phyloP scores from a whole-genome alignment of 2,113 vertebrate species.

The Mystacornis crossleyi region DNA sequence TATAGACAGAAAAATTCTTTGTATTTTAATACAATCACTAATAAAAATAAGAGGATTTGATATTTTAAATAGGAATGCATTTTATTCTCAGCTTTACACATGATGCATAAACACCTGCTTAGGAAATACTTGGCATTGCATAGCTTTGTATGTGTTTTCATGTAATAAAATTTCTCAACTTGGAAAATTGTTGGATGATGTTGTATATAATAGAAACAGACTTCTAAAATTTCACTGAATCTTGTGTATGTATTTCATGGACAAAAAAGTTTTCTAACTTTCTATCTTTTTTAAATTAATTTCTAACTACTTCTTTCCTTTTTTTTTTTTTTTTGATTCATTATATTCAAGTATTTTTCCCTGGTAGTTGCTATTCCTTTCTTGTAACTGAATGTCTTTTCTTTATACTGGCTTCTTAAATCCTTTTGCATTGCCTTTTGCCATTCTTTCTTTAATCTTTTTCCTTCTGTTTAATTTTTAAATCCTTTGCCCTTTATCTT shows the following conservation, averaged over 20 bases:
- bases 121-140: background rate
- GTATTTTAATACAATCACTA: background rate
- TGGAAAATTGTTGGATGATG: background rate
- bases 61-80: background rate
- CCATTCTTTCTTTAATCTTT: constrained; percentile 77
- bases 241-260: background rate
- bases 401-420: constrained; percentile 71
- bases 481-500: constrained; percentile 78
- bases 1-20: background rate
- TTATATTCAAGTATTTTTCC: constrained; percentile 43
- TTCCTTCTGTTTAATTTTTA: constrained; percentile 77
- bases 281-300: constrained; percentile 36
- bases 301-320: background rate
- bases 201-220: background rate
- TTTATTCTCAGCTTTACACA: background rate
- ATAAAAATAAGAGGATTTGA: background rate
- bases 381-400: constrained; percentile 53
- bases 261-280: background rate
- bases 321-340: background rate
- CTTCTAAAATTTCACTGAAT: background rate
- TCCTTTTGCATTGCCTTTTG: constrained; percentile 72
- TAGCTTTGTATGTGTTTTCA: background rate
- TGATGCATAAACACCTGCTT: background rate
- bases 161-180: background rate
- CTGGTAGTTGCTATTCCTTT: constrained; percentile 61